phyloP scores from a whole-genome alignment of 1,140 invertebrate genomes.

The Brachystomella parvula region DNA sequence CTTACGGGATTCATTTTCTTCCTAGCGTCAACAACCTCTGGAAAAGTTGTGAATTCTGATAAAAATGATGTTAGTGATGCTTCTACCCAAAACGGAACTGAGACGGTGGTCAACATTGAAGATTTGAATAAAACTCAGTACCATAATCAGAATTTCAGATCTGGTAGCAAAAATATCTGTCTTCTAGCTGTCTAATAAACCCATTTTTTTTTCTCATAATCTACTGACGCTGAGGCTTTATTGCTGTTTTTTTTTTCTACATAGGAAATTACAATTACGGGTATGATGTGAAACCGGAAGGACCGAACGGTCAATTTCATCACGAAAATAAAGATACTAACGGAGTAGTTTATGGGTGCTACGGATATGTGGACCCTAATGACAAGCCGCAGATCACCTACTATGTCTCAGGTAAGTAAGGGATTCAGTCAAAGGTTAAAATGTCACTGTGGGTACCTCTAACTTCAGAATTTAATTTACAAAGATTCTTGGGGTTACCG shows the following conservation, averaged over 20 bases:
- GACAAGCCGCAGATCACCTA: constrained; percentile 56
- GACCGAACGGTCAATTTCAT: constrained; percentile 64
- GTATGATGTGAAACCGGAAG: constrained; percentile 53
- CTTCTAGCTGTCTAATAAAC: background rate
- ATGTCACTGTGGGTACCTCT: too few species aligned
- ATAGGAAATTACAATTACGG: constrained; percentile 54
- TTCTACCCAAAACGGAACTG: constrained; percentile 23
- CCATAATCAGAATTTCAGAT: constrained; percentile 59
- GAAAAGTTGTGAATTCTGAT: constrained; percentile 4
- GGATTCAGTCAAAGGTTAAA: too few species aligned
- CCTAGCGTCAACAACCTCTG: background rate
- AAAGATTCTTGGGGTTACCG: constrained; percentile 64
- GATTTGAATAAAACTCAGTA: constrained; percentile 61
- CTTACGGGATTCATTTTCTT: background rate
- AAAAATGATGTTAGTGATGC: constrained; percentile 13
- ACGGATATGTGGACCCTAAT: constrained; percentile 63
- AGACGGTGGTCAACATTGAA: constrained; percentile 55
- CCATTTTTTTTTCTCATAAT: background rate
- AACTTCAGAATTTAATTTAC: background rate
- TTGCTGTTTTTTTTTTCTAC: background rate
- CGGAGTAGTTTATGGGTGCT: constrained; percentile 68
- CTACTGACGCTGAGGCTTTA: background rate
- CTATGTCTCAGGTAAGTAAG: constrained; percentile 53
- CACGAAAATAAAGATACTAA: constrained; percentile 64
- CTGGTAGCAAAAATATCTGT: constrained; percentile 46